phyloP scores from a whole-genome alignment of 2,888 invertebrate species.

The Acleris emargana region DNA sequence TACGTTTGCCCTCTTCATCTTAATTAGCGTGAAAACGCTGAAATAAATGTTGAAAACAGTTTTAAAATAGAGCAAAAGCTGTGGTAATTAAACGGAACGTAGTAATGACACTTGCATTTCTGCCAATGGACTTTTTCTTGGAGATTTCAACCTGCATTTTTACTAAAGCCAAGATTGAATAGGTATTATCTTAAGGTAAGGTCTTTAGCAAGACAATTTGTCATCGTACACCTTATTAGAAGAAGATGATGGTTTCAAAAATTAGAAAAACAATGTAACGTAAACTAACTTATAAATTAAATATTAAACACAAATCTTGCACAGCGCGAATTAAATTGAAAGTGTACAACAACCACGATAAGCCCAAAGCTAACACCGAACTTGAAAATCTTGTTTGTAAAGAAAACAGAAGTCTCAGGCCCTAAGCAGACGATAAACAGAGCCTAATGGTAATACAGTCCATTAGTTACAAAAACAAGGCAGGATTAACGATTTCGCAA shows the following conservation, averaged over 20 bases:
- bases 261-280: background rate
- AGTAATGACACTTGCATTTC: too few relatives aligned
- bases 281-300: conserved; percentile 3
- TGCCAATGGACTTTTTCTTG: too few relatives aligned
- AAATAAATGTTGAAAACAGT: too few relatives aligned
- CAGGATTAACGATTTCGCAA: conserved; percentile 39
- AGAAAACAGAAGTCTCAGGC: conserved; percentile 33
- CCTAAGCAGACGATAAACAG: conserved; percentile 28
- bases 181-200: too few relatives aligned
- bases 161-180: too few relatives aligned
- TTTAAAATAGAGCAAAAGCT: too few relatives aligned
- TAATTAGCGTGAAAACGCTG: too few relatives aligned
- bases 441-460: conserved; percentile 28
- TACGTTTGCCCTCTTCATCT: too few relatives aligned
- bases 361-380: conserved; percentile 26
- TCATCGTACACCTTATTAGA: too few relatives aligned
- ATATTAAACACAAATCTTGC: conserved; percentile 16
- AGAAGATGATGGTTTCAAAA: background rate
- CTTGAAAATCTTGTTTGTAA: conserved; percentile 33
- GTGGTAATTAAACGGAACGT: too few relatives aligned
- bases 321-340: conserved; percentile 34
- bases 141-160: too few relatives aligned
- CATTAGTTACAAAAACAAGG: conserved; percentile 36
- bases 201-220: too few relatives aligned
- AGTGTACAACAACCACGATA: conserved; percentile 37